A percentile compares a stretch with the other conserved stretches of the same genome.
Evolutionary conservation across 92 coral and sea anemone species (phyloP).

Genomic region (Epizoanthus stellaris): DNA sequence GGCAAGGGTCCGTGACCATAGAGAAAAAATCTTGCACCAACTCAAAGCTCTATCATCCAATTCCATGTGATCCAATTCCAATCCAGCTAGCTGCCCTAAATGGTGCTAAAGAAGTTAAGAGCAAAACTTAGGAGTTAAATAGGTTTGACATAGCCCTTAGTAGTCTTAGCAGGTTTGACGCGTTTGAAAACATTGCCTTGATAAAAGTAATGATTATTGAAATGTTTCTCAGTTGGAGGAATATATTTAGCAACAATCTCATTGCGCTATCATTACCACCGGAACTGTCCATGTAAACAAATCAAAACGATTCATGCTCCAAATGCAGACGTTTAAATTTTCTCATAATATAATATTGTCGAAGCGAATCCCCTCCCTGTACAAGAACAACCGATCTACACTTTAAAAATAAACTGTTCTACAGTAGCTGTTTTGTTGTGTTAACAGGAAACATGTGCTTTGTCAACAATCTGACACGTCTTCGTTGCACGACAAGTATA

Average conservation of each 20-base stretch:
- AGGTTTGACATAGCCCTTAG: neutral
- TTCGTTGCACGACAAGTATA: neutral
- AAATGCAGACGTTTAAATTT: slow-evolving; percentile 16
- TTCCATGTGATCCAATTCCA: neutral
- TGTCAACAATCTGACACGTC: slow-evolving; percentile 43
- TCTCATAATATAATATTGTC: slow-evolving; percentile 10
- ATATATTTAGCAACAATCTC: neutral
- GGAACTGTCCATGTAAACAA: slow-evolving; percentile 10
- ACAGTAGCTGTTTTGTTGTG: slow-evolving; percentile 30
- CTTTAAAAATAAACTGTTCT: slow-evolving; percentile 1
- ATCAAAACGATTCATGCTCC: neutral
- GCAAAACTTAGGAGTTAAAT: neutral
- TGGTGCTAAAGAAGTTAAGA: neutral
- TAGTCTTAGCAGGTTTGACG: neutral
- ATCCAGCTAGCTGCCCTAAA: neutral
- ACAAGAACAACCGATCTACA: slow-evolving; percentile 2
- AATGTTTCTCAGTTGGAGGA: neutral
- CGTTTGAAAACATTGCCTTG: neutral
- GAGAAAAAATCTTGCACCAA: slow-evolving; percentile 15
- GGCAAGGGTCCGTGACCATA: slow-evolving; percentile 25
- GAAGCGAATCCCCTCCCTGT: slow-evolving; percentile 6
- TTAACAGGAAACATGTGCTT: slow-evolving; percentile 43
- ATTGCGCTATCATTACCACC: neutral
- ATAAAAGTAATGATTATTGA: neutral
- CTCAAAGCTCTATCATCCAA: slow-evolving; percentile 1